Evolutionary conservation across 2,888 invertebrate genomes (phyloP), one percentile per base, ranked within the genome.

Genomic region (Sycophila texana): DNA sequence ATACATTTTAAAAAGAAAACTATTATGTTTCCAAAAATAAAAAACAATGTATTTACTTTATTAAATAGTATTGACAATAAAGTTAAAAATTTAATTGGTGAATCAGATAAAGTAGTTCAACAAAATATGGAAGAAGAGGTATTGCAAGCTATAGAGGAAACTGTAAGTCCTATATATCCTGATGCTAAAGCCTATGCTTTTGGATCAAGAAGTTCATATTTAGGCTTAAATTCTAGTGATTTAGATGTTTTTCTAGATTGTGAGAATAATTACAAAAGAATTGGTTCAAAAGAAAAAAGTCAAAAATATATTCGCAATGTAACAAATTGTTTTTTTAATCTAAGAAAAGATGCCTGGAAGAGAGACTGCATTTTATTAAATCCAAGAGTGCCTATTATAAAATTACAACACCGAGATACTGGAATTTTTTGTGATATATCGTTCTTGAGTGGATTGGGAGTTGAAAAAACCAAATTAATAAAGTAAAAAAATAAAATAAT

Each of bases 351-450:
- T 67, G n/a, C 70, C 86, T 86, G 86, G 82, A 84, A 88, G 75
- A 83, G 92, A 14, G 83, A 88, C 66, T 85, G 90, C 20, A 91
- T 93, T 81, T 63, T 86, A 51, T 88, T 90, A 5, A 86, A 90
- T n/a, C 93, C 93, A 0, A 91, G 93, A 61, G 93, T 93, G 12
- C 94, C 94, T 0, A 93, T 94, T 77, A 90, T 94, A n/a, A 92
- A 92, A 86, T 88, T 92, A 13, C 87, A 87, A 58, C 92, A 94
- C 83, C 84, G 84, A 60, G 74, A 84, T 3, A 91, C 92, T 0
- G 85, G 90, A 0, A 90, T 93, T 22, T 91, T 92, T 73, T 94
- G 93, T 85, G 94, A 94, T 88, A 89, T 94, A 80, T 93, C 93
- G 0, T 93, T 93, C 84, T 89, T 91, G 14, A 93, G 93, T 86